phyloP scores from a whole-genome alignment of 2,113 vertebrate genomes.

The Callorhinus ursinus region DNA sequence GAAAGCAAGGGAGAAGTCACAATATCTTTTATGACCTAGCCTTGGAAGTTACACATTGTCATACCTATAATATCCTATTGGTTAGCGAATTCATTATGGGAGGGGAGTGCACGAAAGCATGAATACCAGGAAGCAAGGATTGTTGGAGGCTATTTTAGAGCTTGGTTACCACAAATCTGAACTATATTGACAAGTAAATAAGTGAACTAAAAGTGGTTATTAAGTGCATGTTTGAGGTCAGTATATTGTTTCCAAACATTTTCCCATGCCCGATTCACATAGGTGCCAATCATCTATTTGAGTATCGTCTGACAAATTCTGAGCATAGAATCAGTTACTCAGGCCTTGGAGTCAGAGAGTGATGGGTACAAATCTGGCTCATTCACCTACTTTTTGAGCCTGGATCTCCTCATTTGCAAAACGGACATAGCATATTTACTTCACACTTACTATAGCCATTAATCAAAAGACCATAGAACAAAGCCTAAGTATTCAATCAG shows the following conservation, averaged over 20 bases:
- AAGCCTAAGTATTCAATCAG: background rate
- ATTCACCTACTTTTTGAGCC: background rate
- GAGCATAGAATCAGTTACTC: background rate
- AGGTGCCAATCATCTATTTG: background rate
- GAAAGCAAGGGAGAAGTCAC: background rate
- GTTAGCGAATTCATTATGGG: background rate
- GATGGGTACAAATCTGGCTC: background rate
- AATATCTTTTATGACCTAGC: background rate
- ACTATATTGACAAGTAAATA: background rate
- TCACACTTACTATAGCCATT: background rate
- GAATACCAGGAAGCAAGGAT: background rate
- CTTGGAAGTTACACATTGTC: background rate
- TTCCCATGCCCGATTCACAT: background rate
- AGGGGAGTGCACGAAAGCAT: background rate
- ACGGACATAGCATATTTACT: background rate
- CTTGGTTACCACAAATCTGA: constrained; percentile 3
- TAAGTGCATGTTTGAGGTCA: background rate
- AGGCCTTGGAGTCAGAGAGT: background rate
- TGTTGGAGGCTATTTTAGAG: background rate
- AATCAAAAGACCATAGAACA: background rate
- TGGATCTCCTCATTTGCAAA: background rate
- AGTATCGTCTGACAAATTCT: background rate
- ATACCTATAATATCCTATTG: background rate
- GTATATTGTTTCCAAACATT: constrained; percentile 15
- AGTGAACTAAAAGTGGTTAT: constrained; percentile 5